A percentile compares a stretch with the other conserved stretches of the same genome.
Conservation (phyloP, 2,888 invertebrate genomes). For the Hylaea fasciaria region DNA sequence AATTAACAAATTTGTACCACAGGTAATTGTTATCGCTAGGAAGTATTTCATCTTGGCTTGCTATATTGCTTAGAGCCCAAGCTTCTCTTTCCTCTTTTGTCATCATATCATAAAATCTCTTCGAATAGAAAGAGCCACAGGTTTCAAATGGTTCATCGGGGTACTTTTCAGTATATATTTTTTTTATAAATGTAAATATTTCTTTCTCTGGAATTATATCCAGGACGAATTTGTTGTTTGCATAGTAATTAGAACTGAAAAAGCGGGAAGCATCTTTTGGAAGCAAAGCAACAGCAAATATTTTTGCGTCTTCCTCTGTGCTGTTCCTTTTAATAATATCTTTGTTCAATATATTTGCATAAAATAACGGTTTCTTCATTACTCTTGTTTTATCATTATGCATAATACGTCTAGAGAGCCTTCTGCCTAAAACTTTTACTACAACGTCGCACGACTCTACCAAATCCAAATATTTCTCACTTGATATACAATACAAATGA, state of each 20-base stretch:
- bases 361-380: slow-evolving; percentile 50
- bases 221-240: slow-evolving; percentile 50
- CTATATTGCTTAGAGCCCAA: slow-evolving; percentile 63
- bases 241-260: slow-evolving; percentile 54
- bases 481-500: slow-evolving; percentile 45
- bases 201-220: slow-evolving; percentile 53
- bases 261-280: slow-evolving; percentile 47
- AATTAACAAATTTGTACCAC: slow-evolving; percentile 65
- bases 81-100: slow-evolving; percentile 53
- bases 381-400: slow-evolving; percentile 61
- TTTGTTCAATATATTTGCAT: slow-evolving; percentile 50
- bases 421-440: slow-evolving; percentile 45
- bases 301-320: slow-evolving; percentile 55
- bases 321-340: slow-evolving; percentile 49
- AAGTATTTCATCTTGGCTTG: slow-evolving; percentile 51
- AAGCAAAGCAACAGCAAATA: slow-evolving; percentile 49
- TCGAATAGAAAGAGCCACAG: slow-evolving; percentile 48
- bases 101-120: slow-evolving; percentile 52
- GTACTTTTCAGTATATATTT: slow-evolving; percentile 55
- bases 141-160: slow-evolving; percentile 56
- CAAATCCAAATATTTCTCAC: slow-evolving; percentile 56
- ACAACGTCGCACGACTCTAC: slow-evolving; percentile 49
- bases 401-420: slow-evolving; percentile 55
- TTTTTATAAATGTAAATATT: slow-evolving; percentile 54
- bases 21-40: slow-evolving; percentile 53